These are phyloP conservation scores for Pachliopta kotzebuea DNA, from an alignment of 2,888 invertebrate species.

Conservation along the genomic window DNA sequence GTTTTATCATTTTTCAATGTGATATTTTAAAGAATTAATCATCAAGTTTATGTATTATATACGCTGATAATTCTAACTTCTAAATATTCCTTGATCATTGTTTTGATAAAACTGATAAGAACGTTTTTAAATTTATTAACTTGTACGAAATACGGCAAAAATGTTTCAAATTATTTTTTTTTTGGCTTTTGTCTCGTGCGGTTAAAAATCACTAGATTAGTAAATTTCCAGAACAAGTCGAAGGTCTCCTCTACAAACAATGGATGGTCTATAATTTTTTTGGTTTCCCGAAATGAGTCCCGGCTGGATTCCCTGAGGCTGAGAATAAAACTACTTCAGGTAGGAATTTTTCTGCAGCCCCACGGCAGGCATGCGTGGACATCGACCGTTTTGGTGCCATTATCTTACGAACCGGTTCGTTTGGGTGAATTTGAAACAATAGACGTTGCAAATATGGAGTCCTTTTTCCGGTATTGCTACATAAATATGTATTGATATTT, in stretches of 20 bases:
- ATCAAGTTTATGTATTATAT: no score
- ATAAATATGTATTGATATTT: no score
- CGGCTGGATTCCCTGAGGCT: slow-evolving; percentile 37
- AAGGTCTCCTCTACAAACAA: slow-evolving; percentile 33
- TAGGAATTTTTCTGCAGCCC: slow-evolving; percentile 51
- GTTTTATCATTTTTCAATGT: no score
- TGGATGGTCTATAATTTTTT: slow-evolving; percentile 42
- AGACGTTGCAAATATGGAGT: slow-evolving; percentile 37
- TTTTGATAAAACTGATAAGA: no score
- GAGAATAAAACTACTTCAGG: slow-evolving; percentile 42
- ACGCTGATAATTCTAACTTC: no score
- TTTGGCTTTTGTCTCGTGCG: no score
- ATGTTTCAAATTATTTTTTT: no score
- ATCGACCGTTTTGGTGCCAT: slow-evolving; percentile 56
- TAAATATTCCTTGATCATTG: no score
- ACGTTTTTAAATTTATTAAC: no score
- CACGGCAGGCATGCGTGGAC: slow-evolving; percentile 49
- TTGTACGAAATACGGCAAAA: no score
- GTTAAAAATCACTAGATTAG: not conserved
- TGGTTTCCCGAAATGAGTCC: slow-evolving; percentile 24
- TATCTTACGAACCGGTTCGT: slow-evolving; percentile 69
- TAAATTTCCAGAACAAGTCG: not conserved
- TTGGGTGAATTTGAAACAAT: slow-evolving; percentile 73
- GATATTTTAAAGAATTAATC: no score
- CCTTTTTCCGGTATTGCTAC: not conserved